Evolutionary conservation across 2,888 invertebrate species (phyloP), one percentile per base, ranked within the genome.

Genomic region (Oxystoma pomonae): DNA sequence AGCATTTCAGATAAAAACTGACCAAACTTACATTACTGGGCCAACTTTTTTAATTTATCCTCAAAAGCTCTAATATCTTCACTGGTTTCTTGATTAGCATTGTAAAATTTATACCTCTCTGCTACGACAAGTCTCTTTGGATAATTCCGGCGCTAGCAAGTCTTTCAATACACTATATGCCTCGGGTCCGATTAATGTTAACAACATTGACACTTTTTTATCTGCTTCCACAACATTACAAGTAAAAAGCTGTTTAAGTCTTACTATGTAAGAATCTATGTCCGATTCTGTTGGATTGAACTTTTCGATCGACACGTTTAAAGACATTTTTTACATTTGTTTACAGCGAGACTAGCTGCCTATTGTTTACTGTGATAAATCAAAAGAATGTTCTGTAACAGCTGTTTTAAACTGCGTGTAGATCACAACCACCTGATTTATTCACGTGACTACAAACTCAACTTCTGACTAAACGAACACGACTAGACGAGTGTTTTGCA

Each of bases 31-130:
- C 74, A 74, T 3, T 50, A 57, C 50, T 69, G 64, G 7, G 74
- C 69, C 16, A 70, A 21, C 5, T 63, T 68, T 58, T 69, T 72
- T 20, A 75, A 55, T 35, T 64, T 68, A 9, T 68, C 65, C 63
- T 60, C 57, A 70, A 70, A 63, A 64, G 51, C 16, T 55, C 57
- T 61, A 18, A 64, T 57, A 59, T 66, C 64, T 60, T 67, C 66
- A 16, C 57, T 20, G 3, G 60, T 20, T 60, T 69, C 66, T 64
- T 73, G 73, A 51, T 66, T 49, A 16, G 69, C 62, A 56, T 68
- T 67, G 58, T 71, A 70, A 62, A 74, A 73, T 59, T 68, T 68
- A 57, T 69, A 74, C 16, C 70, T 55, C 64, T 75, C 72, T 1
- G 71, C 68, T 18, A 72, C 71, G 3, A 66, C 61, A 52, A 70